Conservation (phyloP, 2,113 vertebrate species). For the Paradoxurus hermaphroditus region DNA sequence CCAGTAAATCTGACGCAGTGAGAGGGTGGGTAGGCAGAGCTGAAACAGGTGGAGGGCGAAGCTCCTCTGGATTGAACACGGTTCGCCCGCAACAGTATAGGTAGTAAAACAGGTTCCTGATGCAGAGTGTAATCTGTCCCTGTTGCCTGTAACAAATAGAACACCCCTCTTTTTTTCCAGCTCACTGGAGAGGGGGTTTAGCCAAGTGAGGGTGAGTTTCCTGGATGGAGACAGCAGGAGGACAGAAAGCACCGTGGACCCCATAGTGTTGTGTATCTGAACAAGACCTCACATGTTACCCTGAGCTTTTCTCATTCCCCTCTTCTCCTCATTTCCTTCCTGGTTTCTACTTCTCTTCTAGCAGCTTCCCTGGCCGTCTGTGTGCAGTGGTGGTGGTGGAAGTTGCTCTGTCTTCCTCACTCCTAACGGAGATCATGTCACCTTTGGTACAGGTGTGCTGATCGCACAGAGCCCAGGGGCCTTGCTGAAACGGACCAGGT, state of each 20-base stretch:
- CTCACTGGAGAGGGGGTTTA: background rate
- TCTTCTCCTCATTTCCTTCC: fast-evolving
- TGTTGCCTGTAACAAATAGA: background rate
- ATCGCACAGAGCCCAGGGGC: background rate
- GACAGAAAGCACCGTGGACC: background rate
- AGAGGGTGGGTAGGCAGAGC: background rate
- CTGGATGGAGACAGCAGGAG: background rate
- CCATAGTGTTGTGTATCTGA: background rate
- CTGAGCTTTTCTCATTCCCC: background rate
- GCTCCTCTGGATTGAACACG: background rate
- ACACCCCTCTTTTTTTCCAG: background rate
- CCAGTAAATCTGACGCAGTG: background rate
- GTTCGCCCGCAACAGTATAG: background rate
- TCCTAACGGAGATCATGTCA: background rate
- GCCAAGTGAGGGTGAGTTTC: background rate
- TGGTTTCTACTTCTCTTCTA: background rate
- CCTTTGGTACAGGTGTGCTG: background rate
- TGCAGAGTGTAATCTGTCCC: background rate
- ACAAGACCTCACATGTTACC: background rate
- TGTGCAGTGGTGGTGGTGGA: background rate
- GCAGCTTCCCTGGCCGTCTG: background rate
- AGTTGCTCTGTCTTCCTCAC: background rate
- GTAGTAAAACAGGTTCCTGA: background rate
- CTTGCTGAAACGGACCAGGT: background rate
- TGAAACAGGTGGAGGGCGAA: background rate